Evolutionary conservation across 2,113 vertebrate species (phyloP).

Genomic region (Telmatochromis sp.): DNA sequence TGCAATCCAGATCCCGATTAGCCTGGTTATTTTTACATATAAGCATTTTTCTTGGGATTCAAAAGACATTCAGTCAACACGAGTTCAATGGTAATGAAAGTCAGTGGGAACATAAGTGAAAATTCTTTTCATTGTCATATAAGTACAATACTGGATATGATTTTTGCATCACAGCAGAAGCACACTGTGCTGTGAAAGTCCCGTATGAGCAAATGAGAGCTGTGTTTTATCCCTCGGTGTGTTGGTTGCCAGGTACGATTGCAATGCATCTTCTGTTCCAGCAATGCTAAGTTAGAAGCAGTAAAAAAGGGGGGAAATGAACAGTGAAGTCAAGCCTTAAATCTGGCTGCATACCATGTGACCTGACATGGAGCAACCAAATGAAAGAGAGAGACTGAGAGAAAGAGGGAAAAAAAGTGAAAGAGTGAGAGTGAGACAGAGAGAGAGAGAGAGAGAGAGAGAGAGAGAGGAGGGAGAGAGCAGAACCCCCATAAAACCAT

Average conservation of each 20-base stretch:
- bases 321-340: constrained; percentile 65
- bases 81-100: constrained; percentile 16
- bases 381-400: constrained; percentile 33
- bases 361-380: constrained; percentile 52
- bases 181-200: neutral
- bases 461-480: constrained; percentile 38
- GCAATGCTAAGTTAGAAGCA: constrained; percentile 28
- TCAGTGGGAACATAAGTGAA: constrained; percentile 15
- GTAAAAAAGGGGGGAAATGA: neutral
- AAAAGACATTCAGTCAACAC: constrained; percentile 20
- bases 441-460: neutral
- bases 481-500: constrained; percentile 67
- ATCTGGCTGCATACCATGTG: constrained; percentile 65
- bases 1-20: constrained; percentile 17
- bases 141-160: neutral
- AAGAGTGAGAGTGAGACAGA: neutral
- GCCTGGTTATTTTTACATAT: constrained; percentile 29
- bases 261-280: constrained; percentile 45
- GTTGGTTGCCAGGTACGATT: constrained; percentile 16
- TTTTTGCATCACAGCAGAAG: neutral
- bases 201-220: neutral
- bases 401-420: neutral
- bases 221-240: neutral
- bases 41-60: constrained; percentile 12
- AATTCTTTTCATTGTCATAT: constrained; percentile 23